These are phyloP conservation scores for Rotaria sp. DNA, from an alignment of 2,888 invertebrate species.

Conservation along the genomic window DNA sequence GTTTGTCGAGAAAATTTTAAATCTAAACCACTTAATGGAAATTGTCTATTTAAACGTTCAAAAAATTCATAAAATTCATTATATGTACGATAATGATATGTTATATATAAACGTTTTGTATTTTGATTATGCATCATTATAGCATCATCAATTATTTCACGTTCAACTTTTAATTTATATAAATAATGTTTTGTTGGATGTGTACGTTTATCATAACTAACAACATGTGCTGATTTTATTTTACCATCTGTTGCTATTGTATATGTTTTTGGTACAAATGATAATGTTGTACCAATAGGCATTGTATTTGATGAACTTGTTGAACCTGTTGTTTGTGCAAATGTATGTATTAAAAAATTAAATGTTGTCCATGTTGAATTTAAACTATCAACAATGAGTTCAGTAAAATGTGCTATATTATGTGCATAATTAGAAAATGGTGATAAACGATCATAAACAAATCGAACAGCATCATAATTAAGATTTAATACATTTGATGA, in stretches of 20 bases:
- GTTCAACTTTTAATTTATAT: constrained; percentile 64
- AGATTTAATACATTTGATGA: constrained; percentile 28
- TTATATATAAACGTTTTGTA: constrained; percentile 74
- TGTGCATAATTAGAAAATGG: constrained; percentile 29
- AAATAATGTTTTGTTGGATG: constrained; percentile 61
- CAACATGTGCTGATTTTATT: constrained; percentile 73
- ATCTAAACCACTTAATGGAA: constrained; percentile 80
- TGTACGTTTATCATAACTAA: constrained; percentile 84
- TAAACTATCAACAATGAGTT: constrained; percentile 38
- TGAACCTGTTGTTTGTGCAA: constrained; percentile 34
- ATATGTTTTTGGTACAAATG: constrained; percentile 42
- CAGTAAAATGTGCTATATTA: constrained; percentile 21
- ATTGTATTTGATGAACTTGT: background rate
- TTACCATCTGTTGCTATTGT: constrained; percentile 69
- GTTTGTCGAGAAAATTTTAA: constrained; percentile 69
- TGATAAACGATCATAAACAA: constrained; percentile 35
- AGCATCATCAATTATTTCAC: constrained; percentile 50
- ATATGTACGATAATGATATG: constrained; percentile 83
- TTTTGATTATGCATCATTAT: background rate
- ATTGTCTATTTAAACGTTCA: constrained; percentile 81
- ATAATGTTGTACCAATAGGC: background rate
- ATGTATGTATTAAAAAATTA: constrained; percentile 39
- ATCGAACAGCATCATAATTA: constrained; percentile 33
- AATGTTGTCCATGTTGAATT: constrained; percentile 34
- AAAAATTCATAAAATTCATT: constrained; percentile 93